Evolutionary conservation across 2,113 vertebrate genomes (phyloP).

Genomic region (Crotophaga sulcirostris): DNA sequence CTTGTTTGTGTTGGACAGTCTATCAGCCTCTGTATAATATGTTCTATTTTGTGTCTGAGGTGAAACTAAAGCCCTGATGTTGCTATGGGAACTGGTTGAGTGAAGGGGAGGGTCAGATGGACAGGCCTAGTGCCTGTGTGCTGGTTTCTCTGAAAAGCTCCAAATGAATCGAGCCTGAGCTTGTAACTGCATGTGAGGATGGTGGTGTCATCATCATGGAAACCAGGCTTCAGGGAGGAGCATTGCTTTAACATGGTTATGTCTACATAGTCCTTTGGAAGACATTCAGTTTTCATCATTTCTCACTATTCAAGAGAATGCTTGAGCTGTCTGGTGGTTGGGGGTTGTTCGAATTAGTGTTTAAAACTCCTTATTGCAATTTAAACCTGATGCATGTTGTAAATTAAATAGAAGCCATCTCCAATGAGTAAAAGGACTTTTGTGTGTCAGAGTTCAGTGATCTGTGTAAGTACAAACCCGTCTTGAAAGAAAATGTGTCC

Average conservation of each 20-base stretch:
- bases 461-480: neutral
- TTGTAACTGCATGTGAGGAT: no score
- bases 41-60: neutral
- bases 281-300: accelerated
- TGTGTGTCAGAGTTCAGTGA: neutral
- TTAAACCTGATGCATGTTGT: neutral
- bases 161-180: neutral
- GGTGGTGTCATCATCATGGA: neutral
- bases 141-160: neutral
- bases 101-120: neutral
- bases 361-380: neutral
- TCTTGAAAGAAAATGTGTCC: neutral
- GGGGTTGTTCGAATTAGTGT: neutral
- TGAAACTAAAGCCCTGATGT: neutral
- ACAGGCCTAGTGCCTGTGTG: neutral
- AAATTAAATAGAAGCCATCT: neutral
- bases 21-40: accelerated
- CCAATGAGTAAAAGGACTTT: neutral
- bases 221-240: neutral
- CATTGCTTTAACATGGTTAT: neutral
- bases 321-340: neutral
- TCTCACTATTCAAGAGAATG: neutral
- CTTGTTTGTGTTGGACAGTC: neutral
- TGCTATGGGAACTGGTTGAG: accelerated
- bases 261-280: neutral